Evolutionary conservation across 37 sponge, comb jelly and placozoan species (phyloP).

Genomic region (Tethya wilhelma): DNA sequence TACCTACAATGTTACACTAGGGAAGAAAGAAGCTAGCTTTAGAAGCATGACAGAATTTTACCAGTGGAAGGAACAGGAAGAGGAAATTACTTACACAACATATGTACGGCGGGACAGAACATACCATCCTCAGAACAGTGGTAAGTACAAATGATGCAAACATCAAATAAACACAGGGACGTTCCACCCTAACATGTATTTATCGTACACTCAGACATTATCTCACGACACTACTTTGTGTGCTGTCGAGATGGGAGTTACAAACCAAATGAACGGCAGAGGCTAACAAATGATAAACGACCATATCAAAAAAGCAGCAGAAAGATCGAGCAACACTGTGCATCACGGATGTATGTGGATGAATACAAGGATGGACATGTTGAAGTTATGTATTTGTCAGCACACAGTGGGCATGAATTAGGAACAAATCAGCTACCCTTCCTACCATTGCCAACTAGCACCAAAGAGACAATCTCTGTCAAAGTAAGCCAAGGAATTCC

Average conservation of each 20-base stretch:
- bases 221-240: neutral
- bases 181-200: neutral
- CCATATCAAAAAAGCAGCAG: neutral
- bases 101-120: neutral
- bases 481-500: neutral
- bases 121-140: neutral
- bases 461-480: neutral
- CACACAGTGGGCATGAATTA: neutral
- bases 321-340: neutral
- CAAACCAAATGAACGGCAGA: neutral
- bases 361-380: neutral
- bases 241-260: neutral
- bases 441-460: neutral
- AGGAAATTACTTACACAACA: neutral
- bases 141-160: neutral
- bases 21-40: neutral
- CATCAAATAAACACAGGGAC: neutral
- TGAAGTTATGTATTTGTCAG: neutral
- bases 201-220: neutral
- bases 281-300: neutral
- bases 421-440: neutral
- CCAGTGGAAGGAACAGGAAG: neutral
- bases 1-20: too few relatives aligned
- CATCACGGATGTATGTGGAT: neutral
- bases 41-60: neutral